These are phyloP conservation scores for Otolemur garnettii DNA, from an alignment of 2,113 vertebrate species.

Conservation along the genomic window DNA sequence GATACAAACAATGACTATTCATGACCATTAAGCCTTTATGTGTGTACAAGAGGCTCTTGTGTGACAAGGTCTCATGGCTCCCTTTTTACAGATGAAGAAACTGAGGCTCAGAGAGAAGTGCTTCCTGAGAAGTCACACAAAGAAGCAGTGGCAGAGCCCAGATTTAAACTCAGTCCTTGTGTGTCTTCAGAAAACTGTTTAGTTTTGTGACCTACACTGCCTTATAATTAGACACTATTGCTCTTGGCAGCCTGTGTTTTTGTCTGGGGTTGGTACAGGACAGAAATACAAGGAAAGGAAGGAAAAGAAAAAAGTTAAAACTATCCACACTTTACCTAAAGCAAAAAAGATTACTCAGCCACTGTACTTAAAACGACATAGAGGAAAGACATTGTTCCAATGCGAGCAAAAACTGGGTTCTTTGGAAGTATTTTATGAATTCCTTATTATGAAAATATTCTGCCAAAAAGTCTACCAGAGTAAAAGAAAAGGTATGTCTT, in stretches of 20 bases:
- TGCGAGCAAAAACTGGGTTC: conserved; percentile 25
- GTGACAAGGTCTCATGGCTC: neutral
- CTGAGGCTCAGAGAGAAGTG: neutral
- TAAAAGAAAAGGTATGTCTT: neutral
- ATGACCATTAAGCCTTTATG: neutral
- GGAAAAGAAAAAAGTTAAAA: neutral
- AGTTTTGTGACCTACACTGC: neutral
- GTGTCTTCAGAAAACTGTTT: neutral
- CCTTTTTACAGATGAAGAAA: conserved; percentile 48
- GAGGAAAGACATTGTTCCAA: neutral
- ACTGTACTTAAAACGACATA: neutral
- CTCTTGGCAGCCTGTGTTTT: neutral
- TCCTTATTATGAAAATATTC: conserved; percentile 21
- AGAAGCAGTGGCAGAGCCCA: neutral
- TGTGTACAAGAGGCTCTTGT: neutral
- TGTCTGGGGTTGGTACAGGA: neutral
- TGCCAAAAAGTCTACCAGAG: neutral
- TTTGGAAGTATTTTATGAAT: neutral
- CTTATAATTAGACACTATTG: neutral
- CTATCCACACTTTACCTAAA: neutral
- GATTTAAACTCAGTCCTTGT: conserved; percentile 13
- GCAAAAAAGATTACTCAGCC: neutral
- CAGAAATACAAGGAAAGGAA: conserved; percentile 33
- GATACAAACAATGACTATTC: neutral
- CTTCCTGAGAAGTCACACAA: conserved; percentile 4